Conservation (phyloP, 2,113 vertebrate species). For the Sus scrofa region T2T-Sscrofa CM000816.6:1573001-1573500, state of each 20-base stretch:
- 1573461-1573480: fast-evolving
- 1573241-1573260: too few species aligned
- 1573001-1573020: constrained; percentile 86
- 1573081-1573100: constrained; percentile 85
- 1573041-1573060: constrained; percentile 89
- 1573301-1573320: not conserved
- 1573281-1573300: not conserved
- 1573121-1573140: constrained; percentile 68
- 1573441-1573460: not conserved
- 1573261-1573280: not conserved
- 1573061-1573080: constrained; percentile 86
- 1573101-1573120: constrained; percentile 73
- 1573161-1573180: constrained; percentile 51
- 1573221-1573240: fast-evolving
- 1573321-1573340: not conserved
- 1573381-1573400: too few species aligned
- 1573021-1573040: constrained; percentile 81
- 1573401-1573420: fast-evolving
- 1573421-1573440: fast-evolving
- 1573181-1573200: fast-evolving
- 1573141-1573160: constrained; percentile 76
- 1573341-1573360: too few species aligned
- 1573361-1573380: fast-evolving
- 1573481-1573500: fast-evolving
- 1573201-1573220: fast-evolving